Conservation (phyloP, 2,888 invertebrate species). For the Orchesellides sinensis region DNA sequence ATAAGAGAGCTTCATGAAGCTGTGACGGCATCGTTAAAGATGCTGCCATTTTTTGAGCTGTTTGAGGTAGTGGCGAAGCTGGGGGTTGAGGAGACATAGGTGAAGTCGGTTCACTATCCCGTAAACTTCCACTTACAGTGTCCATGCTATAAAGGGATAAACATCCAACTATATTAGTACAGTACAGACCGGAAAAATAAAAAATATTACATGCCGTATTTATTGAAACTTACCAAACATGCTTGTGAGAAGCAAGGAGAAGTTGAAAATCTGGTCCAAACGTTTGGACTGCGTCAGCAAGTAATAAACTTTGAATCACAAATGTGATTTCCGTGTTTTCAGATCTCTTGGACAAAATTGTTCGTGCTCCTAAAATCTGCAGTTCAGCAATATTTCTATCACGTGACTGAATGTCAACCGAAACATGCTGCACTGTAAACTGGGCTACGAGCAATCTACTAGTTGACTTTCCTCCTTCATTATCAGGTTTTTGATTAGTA, state of each 20-base stretch:
- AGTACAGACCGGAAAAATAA: too few species aligned
- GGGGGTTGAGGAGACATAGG: slow-evolving; percentile 90
- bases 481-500: not conserved
- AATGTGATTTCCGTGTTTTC: slow-evolving; percentile 87
- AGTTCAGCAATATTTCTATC: slow-evolving; percentile 95
- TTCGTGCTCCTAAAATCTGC: slow-evolving; percentile 92
- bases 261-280: slow-evolving; percentile 97
- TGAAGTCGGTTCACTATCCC: slow-evolving; percentile 94
- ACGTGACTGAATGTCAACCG: slow-evolving; percentile 85
- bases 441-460: slow-evolving; percentile 76
- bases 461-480: not conserved
- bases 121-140: slow-evolving; percentile 93
- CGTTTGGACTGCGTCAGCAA: slow-evolving; percentile 96
- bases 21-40: slow-evolving; percentile 65
- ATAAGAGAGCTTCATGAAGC: slow-evolving; percentile 72
- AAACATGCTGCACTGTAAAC: slow-evolving; percentile 77
- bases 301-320: slow-evolving; percentile 92
- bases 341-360: slow-evolving; percentile 85
- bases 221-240: slow-evolving; percentile 84
- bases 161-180: too few species aligned
- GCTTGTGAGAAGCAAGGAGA: slow-evolving; percentile 95
- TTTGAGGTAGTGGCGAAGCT: slow-evolving; percentile 66
- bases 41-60: slow-evolving; percentile 29
- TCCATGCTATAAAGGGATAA: slow-evolving; percentile 96
- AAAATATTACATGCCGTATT: slow-evolving; percentile 20